Evolutionary conservation across 2,888 invertebrate genomes (phyloP).

Genomic region (Sarcophaga variegata): DNA sequence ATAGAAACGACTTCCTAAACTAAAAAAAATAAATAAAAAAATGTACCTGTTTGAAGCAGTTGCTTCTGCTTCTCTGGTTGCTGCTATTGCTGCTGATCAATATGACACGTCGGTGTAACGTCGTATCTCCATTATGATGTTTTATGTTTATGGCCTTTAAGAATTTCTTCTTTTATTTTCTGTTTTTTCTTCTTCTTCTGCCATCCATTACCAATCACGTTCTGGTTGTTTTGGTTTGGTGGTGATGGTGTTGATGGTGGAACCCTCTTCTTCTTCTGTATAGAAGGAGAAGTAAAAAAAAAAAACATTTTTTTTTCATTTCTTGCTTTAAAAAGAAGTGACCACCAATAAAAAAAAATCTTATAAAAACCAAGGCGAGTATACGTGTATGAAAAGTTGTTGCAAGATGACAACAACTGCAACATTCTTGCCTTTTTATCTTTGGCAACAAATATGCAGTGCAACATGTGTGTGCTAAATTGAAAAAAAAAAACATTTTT

Average conservation of each 20-base stretch:
- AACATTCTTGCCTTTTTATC: constrained; percentile 44
- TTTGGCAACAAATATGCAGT: constrained; percentile 14
- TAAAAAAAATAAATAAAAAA: too few species aligned
- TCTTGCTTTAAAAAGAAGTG: constrained; percentile 20
- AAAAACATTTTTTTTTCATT: constrained; percentile 31
- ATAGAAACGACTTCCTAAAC: too few species aligned
- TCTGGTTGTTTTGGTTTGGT: background rate
- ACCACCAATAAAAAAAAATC: constrained; percentile 41
- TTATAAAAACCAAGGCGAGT: constrained; percentile 8
- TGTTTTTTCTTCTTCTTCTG: background rate
- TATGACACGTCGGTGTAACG: background rate
- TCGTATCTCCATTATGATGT: background rate
- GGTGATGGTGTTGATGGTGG: too few species aligned
- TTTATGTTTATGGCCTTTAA: background rate
- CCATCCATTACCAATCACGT: background rate
- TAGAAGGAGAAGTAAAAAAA: background rate
- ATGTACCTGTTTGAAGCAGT: too few species aligned
- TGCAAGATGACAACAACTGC: constrained; percentile 39
- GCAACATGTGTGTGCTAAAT: constrained; percentile 69
- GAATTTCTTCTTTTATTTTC: too few species aligned
- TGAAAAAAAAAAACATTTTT: constrained; percentile 29
- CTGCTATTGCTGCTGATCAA: background rate
- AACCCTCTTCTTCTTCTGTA: background rate
- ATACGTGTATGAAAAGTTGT: background rate
- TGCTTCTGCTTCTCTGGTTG: background rate